These are phyloP conservation scores for Pantherophis vulpinus DNA, from an alignment of 2,797 vertebrate species.

Conservation along the genomic window DNA sequence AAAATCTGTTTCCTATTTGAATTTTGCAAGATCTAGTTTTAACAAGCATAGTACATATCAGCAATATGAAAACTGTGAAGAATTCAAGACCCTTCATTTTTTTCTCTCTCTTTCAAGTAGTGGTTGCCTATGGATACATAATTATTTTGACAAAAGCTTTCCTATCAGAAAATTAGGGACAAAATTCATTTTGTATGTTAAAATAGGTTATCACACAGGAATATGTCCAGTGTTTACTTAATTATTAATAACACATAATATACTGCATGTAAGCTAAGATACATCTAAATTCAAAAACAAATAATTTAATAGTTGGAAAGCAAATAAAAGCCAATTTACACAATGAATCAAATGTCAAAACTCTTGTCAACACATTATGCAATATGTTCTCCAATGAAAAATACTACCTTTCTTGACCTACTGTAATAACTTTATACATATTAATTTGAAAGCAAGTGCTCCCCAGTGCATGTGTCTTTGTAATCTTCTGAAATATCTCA, in stretches of 20 bases:
- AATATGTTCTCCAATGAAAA: background rate
- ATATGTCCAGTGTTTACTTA: background rate
- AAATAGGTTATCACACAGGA: background rate
- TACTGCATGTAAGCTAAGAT: background rate
- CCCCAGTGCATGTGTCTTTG: background rate
- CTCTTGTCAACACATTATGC: background rate
- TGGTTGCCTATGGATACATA: background rate
- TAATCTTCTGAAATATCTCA: background rate
- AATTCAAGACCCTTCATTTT: background rate
- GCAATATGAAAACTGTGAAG: background rate
- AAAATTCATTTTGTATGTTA: background rate
- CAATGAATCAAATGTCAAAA: background rate
- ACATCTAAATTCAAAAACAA: background rate
- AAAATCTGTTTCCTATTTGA: too few species aligned
- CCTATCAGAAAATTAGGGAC: background rate
- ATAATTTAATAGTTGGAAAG: background rate
- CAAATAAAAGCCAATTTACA: background rate
- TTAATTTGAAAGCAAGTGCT: background rate
- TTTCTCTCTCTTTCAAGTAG: background rate
- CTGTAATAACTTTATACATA: background rate
- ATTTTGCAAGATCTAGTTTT: background rate
- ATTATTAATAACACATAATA: background rate
- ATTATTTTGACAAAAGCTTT: background rate
- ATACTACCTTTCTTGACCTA: background rate
- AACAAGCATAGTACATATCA: background rate